These are phyloP conservation scores for Tenthredo mesomela DNA, from an alignment of 2,888 invertebrate genomes.

Conservation along the genomic window DNA sequence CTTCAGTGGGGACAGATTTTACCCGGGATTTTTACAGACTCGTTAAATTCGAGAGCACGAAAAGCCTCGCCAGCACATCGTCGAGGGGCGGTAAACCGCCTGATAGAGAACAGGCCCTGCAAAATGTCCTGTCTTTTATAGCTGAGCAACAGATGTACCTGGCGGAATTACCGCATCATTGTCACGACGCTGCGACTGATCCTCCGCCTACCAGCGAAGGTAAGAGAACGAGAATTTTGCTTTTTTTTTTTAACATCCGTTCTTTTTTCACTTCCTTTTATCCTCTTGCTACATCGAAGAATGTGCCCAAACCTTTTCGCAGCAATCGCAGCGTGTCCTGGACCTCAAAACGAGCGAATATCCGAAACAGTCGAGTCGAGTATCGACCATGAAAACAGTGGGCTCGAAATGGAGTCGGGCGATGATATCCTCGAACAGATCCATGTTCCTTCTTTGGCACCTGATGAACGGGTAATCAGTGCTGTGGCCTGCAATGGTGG, in stretches of 20 bases:
- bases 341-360: constrained; percentile 35
- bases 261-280: not conserved
- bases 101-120: constrained; percentile 85
- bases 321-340: constrained; percentile 44
- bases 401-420: constrained; percentile 63
- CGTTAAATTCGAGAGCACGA: constrained; percentile 90
- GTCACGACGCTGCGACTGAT: constrained; percentile 78
- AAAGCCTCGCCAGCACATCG: constrained; percentile 88
- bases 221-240: not conserved
- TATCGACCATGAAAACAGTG: constrained; percentile 57
- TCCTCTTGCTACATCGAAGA: not conserved
- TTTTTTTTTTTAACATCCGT: not conserved
- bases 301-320: not conserved
- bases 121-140: constrained; percentile 87
- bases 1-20: constrained; percentile 86
- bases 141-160: constrained; percentile 88
- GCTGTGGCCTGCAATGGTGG: constrained; percentile 68
- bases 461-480: constrained; percentile 73
- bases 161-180: constrained; percentile 68
- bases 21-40: constrained; percentile 90
- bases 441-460: constrained; percentile 76
- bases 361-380: constrained; percentile 51
- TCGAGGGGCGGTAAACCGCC: constrained; percentile 83
- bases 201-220: constrained; percentile 31
- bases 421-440: constrained; percentile 71